Evolutionary conservation across 2,888 invertebrate species (phyloP).

Genomic region (Phengaris alcon): DNA sequence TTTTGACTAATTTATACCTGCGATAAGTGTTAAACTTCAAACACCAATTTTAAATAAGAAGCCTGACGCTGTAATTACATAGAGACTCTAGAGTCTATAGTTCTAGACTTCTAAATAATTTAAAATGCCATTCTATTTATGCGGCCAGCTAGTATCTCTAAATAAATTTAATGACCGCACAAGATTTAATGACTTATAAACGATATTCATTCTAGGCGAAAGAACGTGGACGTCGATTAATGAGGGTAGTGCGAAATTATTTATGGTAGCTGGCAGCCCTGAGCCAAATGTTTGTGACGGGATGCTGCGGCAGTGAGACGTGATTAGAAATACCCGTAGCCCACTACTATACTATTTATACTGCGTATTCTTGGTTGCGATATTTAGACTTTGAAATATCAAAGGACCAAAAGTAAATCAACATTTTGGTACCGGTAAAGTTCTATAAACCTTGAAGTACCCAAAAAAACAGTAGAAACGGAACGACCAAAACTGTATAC

Average conservation of each 20-base stretch:
- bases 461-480: no score
- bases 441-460: no score
- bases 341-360: conserved; percentile 4
- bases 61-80: no score
- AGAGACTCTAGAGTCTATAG: no score
- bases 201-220: conserved; percentile 9
- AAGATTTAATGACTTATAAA: conserved; percentile 7
- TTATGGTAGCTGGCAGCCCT: conserved; percentile 45
- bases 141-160: conserved; percentile 17
- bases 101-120: neutral
- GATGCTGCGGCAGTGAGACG: conserved; percentile 45
- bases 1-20: no score
- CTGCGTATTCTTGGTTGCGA: neutral
- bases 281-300: conserved; percentile 68
- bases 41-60: no score
- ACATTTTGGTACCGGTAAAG: no score
- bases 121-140: neutral
- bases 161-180: neutral
- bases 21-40: no score
- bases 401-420: neutral
- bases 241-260: conserved; percentile 31
- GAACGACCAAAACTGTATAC: no score
- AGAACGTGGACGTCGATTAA: conserved; percentile 28
- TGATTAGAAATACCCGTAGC: conserved; percentile 60
- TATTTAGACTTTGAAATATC: neutral